A percentile compares a stretch with the other conserved stretches of the same genome.
Conservation (phyloP, 2,888 invertebrate species). For the Amphimallon solstitiale region DNA sequence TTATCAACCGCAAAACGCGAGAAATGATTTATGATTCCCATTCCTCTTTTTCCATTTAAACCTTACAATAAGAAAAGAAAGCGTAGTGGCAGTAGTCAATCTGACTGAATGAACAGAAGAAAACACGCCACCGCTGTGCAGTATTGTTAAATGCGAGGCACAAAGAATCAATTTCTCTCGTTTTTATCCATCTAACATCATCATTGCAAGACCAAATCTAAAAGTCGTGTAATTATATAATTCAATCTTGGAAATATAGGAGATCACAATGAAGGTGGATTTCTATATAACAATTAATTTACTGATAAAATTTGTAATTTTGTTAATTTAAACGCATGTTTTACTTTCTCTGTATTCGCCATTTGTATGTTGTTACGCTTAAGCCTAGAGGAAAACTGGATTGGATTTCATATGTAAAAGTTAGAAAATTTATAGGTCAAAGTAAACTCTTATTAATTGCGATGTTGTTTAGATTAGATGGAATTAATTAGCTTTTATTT, state of each 20-base stretch:
- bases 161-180: conserved; percentile 59
- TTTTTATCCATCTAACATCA: conserved; percentile 38
- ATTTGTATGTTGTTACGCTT: too few relatives aligned
- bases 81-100: conserved; percentile 55
- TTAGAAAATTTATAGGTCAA: too few relatives aligned
- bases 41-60: conserved; percentile 52
- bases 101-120: conserved; percentile 25
- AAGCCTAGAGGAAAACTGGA: too few relatives aligned
- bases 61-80: conserved; percentile 43
- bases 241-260: background rate
- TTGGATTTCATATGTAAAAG: too few relatives aligned
- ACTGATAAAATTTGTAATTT: too few relatives aligned
- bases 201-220: background rate
- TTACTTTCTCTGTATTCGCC: too few relatives aligned
- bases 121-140: conserved; percentile 1
- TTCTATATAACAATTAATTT: background rate
- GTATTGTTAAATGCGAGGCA: conserved; percentile 30
- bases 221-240: conserved; percentile 16
- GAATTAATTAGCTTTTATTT: too few relatives aligned
- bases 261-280: background rate
- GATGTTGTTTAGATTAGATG: too few relatives aligned
- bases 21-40: conserved; percentile 61
- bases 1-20: conserved; percentile 61
- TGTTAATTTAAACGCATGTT: too few relatives aligned
- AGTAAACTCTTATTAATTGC: too few relatives aligned